Evolutionary conservation across 2,113 vertebrate species (phyloP).

Genomic region (Protobothrops mucrosquamatus): DNA sequence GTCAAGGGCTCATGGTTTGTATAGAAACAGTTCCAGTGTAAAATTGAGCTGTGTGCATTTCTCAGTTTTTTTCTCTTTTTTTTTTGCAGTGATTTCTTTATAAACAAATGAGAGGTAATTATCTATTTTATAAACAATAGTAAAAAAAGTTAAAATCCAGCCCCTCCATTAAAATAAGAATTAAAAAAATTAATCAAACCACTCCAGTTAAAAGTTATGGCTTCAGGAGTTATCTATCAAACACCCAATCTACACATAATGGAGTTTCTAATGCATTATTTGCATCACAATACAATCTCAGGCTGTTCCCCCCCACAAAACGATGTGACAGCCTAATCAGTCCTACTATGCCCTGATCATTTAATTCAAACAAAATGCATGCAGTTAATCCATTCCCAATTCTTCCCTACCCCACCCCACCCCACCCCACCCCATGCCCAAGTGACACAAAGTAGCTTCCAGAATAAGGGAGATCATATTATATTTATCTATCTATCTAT

Average conservation of each 20-base stretch:
- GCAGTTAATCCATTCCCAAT: slow-evolving; percentile 50
- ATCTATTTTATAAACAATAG: slow-evolving; percentile 69
- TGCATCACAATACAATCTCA: slow-evolving; percentile 18
- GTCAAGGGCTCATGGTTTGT: slow-evolving; percentile 65
- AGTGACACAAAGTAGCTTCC: slow-evolving; percentile 54
- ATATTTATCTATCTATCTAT: background rate
- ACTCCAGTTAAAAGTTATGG: slow-evolving; percentile 75
- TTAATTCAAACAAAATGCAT: slow-evolving; percentile 53
- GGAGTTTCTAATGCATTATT: slow-evolving; percentile 39
- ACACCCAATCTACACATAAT: slow-evolving; percentile 53
- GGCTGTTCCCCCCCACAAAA: background rate
- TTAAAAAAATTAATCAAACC: slow-evolving; percentile 47
- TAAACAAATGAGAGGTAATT: slow-evolving; percentile 77
- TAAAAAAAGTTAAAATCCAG: slow-evolving; percentile 67
- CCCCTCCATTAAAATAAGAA: slow-evolving; percentile 47
- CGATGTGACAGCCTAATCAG: slow-evolving; percentile 13
- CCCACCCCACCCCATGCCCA: background rate
- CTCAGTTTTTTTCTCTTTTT: slow-evolving; percentile 43
- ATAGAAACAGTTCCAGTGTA: slow-evolving; percentile 78
- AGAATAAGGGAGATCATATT: slow-evolving; percentile 42
- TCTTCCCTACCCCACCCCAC: background rate
- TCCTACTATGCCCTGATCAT: slow-evolving; percentile 25
- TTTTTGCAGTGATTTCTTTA: slow-evolving; percentile 76
- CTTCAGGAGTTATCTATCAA: slow-evolving; percentile 66
- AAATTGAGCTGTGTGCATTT: slow-evolving; percentile 71